A percentile compares a stretch with the other conserved stretches of the same genome.
phyloP scores from a whole-genome alignment of 2,113 vertebrate genomes.

The Xiphorhynchus elegans region DNA sequence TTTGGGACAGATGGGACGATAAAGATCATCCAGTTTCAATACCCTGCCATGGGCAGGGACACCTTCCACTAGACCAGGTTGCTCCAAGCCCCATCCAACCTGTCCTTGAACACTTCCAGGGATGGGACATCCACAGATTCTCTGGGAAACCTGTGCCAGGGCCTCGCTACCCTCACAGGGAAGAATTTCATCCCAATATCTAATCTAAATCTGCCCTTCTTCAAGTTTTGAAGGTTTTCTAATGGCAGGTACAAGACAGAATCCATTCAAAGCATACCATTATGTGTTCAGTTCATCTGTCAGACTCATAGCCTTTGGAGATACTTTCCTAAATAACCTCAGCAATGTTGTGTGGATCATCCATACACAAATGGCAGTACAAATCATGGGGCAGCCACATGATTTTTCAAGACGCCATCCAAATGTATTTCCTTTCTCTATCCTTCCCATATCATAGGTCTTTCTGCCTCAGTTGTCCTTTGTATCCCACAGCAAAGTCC shows the following conservation, averaged over 20 bases:
- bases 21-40: background rate
- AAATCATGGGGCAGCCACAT: background rate
- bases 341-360: too few species aligned
- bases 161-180: background rate
- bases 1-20: background rate
- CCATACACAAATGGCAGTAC: background rate
- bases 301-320: background rate
- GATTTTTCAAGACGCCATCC: background rate
- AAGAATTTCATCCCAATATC: accelerated
- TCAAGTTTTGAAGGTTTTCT: background rate
- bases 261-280: accelerated
- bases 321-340: background rate
- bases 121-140: background rate
- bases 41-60: accelerated
- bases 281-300: background rate
- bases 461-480: background rate
- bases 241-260: background rate
- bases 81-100: background rate
- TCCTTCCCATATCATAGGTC: background rate
- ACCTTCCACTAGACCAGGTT: background rate
- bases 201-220: background rate
- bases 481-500: background rate
- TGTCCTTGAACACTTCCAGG: background rate
- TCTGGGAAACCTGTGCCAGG: background rate
- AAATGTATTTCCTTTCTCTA: background rate